Evolutionary conservation across 2,888 invertebrate species (phyloP), one percentile per base, ranked within the genome.

Genomic region (Drosophila paramelanica): DNA sequence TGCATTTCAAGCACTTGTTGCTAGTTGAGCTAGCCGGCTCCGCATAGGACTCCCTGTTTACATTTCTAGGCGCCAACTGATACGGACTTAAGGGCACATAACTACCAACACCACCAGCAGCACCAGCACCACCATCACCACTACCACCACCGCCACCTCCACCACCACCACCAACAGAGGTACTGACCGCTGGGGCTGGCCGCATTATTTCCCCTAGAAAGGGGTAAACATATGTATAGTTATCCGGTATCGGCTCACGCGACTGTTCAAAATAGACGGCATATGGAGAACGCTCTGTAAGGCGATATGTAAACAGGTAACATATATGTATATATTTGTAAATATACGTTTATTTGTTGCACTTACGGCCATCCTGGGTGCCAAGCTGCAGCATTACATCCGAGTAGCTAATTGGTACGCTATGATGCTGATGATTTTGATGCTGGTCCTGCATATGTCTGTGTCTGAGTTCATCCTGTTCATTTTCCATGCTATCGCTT

Each of bases 391-490:
- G 36, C 67, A 69, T 67, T 8, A 73, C 64, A 25, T 69, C 73
- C 11, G 70, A 51, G 33, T 68, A 84, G 3, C 61, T 57, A 27
- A 80, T 66, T 25, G 68, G 47, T 43, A 73, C 80, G 45, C 75
- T 58, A 25, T 69, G 71, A 51, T 74, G 83, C 38, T 57, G 67
- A 31, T 31, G 31, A 49, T 51, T 45, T 10, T 31, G 67, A 46
- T 68, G 67, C 70, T 71, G 76, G 14, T 74, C 78, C 58, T 68
- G 77, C 65, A 76, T 64, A 47, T 87, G 90, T 56, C 85, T 81
- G 75, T 81, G 91, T 75, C 87, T 88, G 61, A 88, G 82, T 76
- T 92, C 92, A 67, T 89, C 89, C 67, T 90, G 90, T 59, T 91
- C 90, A 85, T 91, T 91, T 73, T 91, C 92, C 91, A 92, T 90